Conservation (phyloP, 2,113 vertebrate genomes). For the Pogona vitticeps region DNA sequence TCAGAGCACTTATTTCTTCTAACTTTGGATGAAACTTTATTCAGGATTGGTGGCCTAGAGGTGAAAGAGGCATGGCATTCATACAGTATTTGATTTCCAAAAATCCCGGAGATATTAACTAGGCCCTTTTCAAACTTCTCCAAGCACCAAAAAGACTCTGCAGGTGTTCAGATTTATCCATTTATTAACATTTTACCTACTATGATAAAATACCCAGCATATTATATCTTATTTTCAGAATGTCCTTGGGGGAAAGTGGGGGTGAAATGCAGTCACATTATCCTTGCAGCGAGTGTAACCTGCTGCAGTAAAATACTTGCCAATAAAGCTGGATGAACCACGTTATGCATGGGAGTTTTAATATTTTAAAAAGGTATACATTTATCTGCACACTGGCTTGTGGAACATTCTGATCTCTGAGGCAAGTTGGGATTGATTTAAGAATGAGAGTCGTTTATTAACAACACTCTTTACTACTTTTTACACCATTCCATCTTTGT, state of each 20-base stretch:
- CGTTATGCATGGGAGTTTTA: conserved; percentile 39
- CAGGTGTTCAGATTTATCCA: conserved; percentile 60
- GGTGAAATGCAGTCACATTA: conserved; percentile 58
- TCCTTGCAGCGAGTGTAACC: conserved; percentile 56
- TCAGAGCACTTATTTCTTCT: background rate
- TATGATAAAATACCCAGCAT: conserved; percentile 61
- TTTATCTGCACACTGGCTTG: conserved; percentile 40
- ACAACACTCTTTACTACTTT: background rate
- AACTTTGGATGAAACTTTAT: background rate
- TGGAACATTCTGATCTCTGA: background rate
- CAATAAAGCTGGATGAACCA: conserved; percentile 53
- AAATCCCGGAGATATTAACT: background rate
- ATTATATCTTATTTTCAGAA: conserved; percentile 63
- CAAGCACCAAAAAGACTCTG: conserved; percentile 31
- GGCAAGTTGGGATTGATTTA: conserved; percentile 6
- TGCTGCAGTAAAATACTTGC: conserved; percentile 58
- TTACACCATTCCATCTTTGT: background rate
- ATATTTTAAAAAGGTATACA: conserved; percentile 46
- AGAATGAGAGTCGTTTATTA: conserved; percentile 4
- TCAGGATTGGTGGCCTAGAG: background rate
- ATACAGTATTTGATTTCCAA: background rate
- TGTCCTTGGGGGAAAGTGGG: conserved; percentile 55
- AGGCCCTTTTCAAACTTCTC: conserved; percentile 36
- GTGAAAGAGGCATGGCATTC: background rate
- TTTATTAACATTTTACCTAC: conserved; percentile 62